A percentile compares a stretch with the other conserved stretches of the same genome.
Conservation (phyloP, 2,797 vertebrate species). For the Triplophysa bombifrons region DNA sequence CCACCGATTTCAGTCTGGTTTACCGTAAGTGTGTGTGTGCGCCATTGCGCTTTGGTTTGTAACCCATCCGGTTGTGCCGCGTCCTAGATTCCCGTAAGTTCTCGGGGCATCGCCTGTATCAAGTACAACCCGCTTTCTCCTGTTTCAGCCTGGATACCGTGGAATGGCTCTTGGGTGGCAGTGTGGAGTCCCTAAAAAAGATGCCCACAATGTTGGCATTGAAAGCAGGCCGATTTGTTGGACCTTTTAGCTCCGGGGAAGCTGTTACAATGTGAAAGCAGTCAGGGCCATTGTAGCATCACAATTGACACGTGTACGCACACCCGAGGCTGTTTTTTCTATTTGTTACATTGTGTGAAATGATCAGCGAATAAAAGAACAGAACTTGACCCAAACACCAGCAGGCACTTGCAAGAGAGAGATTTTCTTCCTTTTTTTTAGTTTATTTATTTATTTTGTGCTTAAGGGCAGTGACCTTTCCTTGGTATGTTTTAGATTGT, state of each 20-base stretch:
- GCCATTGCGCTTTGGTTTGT: conserved; percentile 40
- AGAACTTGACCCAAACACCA: conserved; percentile 2
- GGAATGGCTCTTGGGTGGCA: conserved; percentile 30
- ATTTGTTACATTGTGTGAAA: conserved; percentile 16
- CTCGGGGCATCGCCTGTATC: conserved; percentile 61
- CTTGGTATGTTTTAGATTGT: neutral
- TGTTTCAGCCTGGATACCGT: conserved; percentile 46
- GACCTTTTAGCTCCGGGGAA: conserved; percentile 57
- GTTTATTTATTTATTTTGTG: neutral
- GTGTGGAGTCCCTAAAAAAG: conserved; percentile 25
- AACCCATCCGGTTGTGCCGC: conserved; percentile 51
- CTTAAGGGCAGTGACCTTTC: neutral
- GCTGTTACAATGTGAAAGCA: conserved; percentile 28
- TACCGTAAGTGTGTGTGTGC: conserved; percentile 35
- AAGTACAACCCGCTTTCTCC: conserved; percentile 44
- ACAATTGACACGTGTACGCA: conserved; percentile 60
- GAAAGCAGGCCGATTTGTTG: conserved; percentile 58
- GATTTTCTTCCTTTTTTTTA: conserved; percentile 3
- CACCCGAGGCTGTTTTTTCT: conserved; percentile 9
- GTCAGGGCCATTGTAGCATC: conserved; percentile 65
- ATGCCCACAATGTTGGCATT: conserved; percentile 53
- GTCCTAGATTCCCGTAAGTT: conserved; percentile 51
- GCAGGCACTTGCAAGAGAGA: neutral
- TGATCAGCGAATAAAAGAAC: conserved; percentile 5
- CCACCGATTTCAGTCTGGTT: conserved; percentile 38